Conservation (phyloP, 2,113 vertebrate species). For the Erpornis zantholeuca region DNA sequence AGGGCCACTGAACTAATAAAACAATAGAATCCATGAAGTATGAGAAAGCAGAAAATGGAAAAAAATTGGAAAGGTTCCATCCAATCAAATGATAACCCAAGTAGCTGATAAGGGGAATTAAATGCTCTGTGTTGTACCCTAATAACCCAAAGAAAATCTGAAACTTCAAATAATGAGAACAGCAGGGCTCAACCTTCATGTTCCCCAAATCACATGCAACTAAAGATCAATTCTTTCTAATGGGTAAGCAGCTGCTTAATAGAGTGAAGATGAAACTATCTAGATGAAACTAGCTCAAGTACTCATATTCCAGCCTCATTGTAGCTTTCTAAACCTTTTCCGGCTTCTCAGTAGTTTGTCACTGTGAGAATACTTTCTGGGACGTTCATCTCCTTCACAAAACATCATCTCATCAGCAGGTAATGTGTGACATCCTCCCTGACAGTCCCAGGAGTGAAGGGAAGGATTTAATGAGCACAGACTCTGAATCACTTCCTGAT, state of each 20-base stretch:
- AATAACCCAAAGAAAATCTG: conserved; percentile 6
- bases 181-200: background rate
- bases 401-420: conserved; percentile 51
- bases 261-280: background rate
- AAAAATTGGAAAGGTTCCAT: background rate
- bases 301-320: background rate
- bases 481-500: conserved; percentile 53
- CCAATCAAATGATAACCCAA: background rate
- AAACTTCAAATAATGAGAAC: conserved; percentile 3
- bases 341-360: background rate
- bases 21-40: conserved; percentile 30
- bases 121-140: background rate
- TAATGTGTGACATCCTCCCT: conserved; percentile 38
- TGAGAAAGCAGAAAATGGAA: background rate
- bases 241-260: background rate
- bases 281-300: background rate
- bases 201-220: background rate
- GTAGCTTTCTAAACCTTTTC: background rate
- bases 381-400: background rate
- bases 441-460: conserved; percentile 22
- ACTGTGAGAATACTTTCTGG: conserved; percentile 19
- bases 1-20: conserved; percentile 53
- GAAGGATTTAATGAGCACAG: conserved; percentile 52
- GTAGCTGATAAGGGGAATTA: conserved; percentile 29
- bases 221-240: background rate